phyloP scores from a whole-genome alignment of 2,113 vertebrate genomes.

The Cochlearius cochlearius region DNA sequence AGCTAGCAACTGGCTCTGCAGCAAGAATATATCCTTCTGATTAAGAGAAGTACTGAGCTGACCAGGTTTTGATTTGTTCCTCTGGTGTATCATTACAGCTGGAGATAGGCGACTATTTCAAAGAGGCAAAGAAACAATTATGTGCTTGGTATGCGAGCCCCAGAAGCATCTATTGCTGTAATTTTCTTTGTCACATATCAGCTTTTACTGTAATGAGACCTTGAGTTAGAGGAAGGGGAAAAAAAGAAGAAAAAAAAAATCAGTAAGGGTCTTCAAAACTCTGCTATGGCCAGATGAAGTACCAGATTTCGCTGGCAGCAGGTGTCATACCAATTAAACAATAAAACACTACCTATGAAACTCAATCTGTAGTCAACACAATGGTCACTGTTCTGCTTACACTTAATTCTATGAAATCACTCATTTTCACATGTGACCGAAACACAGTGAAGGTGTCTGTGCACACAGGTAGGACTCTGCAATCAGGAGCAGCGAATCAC shows the following conservation, averaged over 20 bases:
- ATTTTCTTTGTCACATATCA: neutral
- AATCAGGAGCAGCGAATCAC: neutral
- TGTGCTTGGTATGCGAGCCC: neutral
- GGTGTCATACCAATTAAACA: neutral
- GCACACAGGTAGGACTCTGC: neutral
- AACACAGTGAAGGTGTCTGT: neutral
- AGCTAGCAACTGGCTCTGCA: neutral
- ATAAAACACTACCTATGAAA: neutral
- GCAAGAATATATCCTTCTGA: constrained; percentile 14
- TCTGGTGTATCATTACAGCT: neutral
- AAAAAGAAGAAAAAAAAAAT: neutral
- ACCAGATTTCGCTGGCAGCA: neutral
- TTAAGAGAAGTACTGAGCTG: neutral
- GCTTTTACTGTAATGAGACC: neutral
- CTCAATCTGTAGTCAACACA: neutral
- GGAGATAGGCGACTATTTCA: neutral
- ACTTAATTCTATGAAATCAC: neutral
- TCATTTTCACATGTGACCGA: neutral
- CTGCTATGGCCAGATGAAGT: neutral
- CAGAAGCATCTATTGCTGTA: neutral
- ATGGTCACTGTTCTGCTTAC: neutral
- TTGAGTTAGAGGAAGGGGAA: neutral
- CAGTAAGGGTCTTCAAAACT: neutral
- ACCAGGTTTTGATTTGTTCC: constrained; percentile 2
- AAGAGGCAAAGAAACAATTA: neutral